These are phyloP conservation scores for Rhagophthalmus giganteus DNA, from an alignment of 2,888 invertebrate genomes.

Conservation along the genomic window DNA sequence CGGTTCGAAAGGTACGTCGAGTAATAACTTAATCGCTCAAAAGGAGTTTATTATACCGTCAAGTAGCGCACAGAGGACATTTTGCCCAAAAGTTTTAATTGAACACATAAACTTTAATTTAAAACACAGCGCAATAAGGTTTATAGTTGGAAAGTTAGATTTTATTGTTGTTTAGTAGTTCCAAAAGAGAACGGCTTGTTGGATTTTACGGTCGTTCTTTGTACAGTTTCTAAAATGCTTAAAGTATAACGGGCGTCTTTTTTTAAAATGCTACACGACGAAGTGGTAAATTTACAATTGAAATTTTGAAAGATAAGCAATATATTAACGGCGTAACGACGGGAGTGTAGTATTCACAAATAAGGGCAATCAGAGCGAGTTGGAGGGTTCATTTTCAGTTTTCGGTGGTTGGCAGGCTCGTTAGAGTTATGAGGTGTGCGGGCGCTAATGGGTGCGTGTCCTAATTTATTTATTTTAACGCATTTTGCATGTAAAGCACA, in stretches of 20 bases:
- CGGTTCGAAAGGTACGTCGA: background rate
- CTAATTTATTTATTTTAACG: conserved; percentile 33
- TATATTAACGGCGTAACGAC: conserved; percentile 5
- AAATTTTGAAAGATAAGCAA: conserved; percentile 24
- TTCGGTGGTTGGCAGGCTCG: conserved; percentile 21
- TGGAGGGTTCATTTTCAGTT: conserved; percentile 21
- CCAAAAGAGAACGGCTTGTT: conserved; percentile 2
- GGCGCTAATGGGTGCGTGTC: conserved; percentile 23
- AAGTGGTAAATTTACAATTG: conserved; percentile 15
- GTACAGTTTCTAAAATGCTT: background rate
- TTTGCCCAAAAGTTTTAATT: background rate
- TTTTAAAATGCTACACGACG: conserved; percentile 1
- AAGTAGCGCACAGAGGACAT: background rate
- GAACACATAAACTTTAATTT: background rate
- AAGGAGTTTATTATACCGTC: no score
- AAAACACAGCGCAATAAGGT: no score
- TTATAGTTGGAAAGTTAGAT: background rate
- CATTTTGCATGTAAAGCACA: conserved; percentile 26
- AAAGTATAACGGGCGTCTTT: background rate
- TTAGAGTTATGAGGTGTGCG: conserved; percentile 27
- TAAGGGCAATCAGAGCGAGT: conserved; percentile 27
- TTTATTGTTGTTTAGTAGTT: background rate
- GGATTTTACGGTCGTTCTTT: conserved; percentile 5
- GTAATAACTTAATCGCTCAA: background rate
- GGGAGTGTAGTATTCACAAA: conserved; percentile 24